Evolutionary conservation across 2,888 invertebrate genomes (phyloP), one percentile per base, ranked within the genome.

Genomic region (Oconnorella tubifera): DNA sequence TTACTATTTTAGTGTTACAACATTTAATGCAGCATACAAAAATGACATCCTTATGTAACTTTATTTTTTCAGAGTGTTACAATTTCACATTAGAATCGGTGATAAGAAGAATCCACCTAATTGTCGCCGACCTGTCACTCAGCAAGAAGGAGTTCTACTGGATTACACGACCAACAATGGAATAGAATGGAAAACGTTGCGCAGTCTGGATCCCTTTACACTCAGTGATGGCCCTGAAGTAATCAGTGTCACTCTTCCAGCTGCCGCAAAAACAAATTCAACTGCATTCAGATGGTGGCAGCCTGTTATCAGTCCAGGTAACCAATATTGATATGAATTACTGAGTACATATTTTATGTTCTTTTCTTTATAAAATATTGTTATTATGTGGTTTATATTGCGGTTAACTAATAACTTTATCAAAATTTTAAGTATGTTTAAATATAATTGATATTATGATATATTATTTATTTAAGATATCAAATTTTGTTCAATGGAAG

Each of bases 241-340:
- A 1, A 59, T 81, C 3, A 74, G 73, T 25, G 56, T 82, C 3
- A 71, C 74, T 4, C 69, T 83, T 14, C 82, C 83, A 2, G 63
- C 68, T 2, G 75, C 72, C 23, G 80, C 83, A 10, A 80, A 79
- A 69, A 75, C 79, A 1, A 72, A 73, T 6, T 68, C 71, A 4
- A 82, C 83, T 2, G 75, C 76, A 33, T 78, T 83, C 64, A 73
- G 82, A 25, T 83, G 82, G 80, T 81, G 82, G 81, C 83, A 83
- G 67, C 80, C 70, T 19, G 40, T 78, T 3, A 14, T 40, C 19
- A 19, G 40, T 10, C 40, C 40, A 10, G 40, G 40, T 40, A 10
- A n/a, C n/a, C n/a, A n/a, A n/a, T n/a, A n/a, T n/a, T n/a, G n/a
- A n/a, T n/a, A n/a, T n/a, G n/a, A n/a, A n/a, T n/a, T n/a, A n/a